Percentiles rank a stretch among this genome's conserved stretches.
Conservation (phyloP, 2,797 vertebrate genomes). For the Pipistrellus kuhlii region DNA sequence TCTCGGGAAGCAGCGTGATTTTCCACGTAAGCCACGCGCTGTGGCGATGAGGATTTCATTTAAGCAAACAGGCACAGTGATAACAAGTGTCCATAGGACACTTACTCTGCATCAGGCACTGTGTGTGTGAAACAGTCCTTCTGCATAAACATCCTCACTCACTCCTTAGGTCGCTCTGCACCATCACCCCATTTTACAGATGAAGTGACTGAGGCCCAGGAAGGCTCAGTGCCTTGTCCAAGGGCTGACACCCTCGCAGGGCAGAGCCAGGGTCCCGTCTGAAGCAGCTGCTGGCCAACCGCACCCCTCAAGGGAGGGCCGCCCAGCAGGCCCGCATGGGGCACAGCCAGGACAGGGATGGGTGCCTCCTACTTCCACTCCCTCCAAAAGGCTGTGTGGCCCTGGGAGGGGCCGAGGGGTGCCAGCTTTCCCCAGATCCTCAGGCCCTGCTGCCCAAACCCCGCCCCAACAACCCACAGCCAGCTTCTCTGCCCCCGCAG, state of each 20-base stretch:
- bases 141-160: fast-evolving
- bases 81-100: fast-evolving
- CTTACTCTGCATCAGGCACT: fast-evolving
- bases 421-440: not conserved
- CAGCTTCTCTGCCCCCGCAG: not conserved
- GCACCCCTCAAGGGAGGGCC: not conserved
- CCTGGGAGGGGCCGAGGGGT: not conserved
- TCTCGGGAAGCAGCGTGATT: not conserved
- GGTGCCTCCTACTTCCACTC: not conserved
- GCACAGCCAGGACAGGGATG: not conserved
- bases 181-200: not conserved
- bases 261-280: not conserved
- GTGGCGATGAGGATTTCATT: fast-evolving
- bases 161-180: fast-evolving
- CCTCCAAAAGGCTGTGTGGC: not conserved
- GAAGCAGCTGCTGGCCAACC: not conserved
- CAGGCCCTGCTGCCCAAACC: not conserved
- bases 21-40: fast-evolving
- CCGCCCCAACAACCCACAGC: not conserved
- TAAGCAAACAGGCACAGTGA: fast-evolving
- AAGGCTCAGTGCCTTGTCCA: not conserved
- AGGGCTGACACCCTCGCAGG: not conserved
- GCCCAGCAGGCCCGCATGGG: not conserved
- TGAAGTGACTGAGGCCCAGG: not conserved
- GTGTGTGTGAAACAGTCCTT: no score